Conservation (phyloP, 92 coral and sea anemone species). For the Metridium senile region DNA sequence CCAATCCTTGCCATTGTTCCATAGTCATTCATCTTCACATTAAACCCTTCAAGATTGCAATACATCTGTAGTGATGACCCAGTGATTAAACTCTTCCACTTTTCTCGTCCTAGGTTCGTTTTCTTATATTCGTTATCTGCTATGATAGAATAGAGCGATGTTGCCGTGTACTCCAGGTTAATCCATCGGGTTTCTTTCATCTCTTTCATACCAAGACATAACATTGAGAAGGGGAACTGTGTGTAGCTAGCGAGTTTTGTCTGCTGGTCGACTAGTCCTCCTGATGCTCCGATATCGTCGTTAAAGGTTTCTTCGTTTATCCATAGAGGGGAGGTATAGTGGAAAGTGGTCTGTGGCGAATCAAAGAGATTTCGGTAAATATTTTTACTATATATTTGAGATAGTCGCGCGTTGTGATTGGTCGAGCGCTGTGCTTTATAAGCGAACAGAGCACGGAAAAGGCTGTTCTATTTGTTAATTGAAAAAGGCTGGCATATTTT, state of each 20-base stretch:
- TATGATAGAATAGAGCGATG: not conserved
- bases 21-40: not conserved
- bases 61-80: constrained; percentile 1
- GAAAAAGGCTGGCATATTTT: too few relatives aligned
- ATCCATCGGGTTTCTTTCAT: not conserved
- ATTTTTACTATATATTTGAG: too few relatives aligned
- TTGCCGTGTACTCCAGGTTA: not conserved
- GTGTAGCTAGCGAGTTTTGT: constrained; percentile 10
- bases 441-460: too few relatives aligned
- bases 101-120: not conserved
- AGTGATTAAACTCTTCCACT: not conserved
- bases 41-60: constrained; percentile 15
- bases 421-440: too few relatives aligned
- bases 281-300: not conserved
- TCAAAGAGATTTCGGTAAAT: too few relatives aligned
- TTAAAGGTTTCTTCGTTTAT: constrained; percentile 1
- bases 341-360: constrained; percentile 12
- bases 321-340: not conserved
- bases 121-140: constrained; percentile 1
- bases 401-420: too few relatives aligned
- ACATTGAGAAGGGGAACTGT: not conserved
- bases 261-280: constrained; percentile 5
- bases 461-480: too few relatives aligned
- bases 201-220: not conserved
- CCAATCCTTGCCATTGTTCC: constrained; percentile 20